Conservation (phyloP, 1,140 invertebrate genomes). For the Armadillidium nasatum region DNA sequence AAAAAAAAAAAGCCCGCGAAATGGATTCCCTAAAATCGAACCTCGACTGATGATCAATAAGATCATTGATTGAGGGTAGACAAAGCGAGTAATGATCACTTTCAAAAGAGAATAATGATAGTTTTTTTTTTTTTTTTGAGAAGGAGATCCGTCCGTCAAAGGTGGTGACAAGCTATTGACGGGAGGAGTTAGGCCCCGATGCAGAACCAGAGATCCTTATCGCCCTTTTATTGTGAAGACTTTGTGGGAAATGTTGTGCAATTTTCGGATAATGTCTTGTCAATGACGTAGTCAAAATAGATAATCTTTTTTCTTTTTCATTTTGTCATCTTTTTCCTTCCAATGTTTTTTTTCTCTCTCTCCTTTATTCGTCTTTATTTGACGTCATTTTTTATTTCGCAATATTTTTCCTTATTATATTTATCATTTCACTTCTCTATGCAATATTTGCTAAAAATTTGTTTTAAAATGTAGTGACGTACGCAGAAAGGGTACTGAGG, state of each 20-base stretch:
- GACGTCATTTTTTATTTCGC: too few species aligned
- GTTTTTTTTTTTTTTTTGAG: neutral
- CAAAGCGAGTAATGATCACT: slow-evolving; percentile 8
- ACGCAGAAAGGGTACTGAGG: too few species aligned
- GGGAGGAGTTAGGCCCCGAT: neutral
- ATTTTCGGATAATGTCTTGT: slow-evolving; percentile 13
- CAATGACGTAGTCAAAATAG: neutral
- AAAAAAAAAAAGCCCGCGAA: too few species aligned
- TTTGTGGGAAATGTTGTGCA: neutral
- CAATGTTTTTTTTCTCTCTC: too few species aligned
- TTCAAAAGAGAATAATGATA: neutral
- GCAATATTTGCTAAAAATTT: too few species aligned
- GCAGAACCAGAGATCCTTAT: neutral
- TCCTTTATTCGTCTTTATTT: too few species aligned
- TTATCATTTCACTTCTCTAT: too few species aligned
- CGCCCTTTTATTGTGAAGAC: neutral
- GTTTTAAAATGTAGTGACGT: too few species aligned
- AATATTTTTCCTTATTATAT: too few species aligned
- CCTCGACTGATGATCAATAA: too few species aligned
- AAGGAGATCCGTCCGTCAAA: neutral
- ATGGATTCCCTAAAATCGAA: too few species aligned
- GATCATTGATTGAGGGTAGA: slow-evolving; percentile 7
- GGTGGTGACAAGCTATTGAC: neutral
- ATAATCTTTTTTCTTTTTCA: neutral
- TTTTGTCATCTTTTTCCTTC: neutral